Percentiles rank a stretch among this genome's conserved stretches.
phyloP scores from a whole-genome alignment of 2,888 invertebrate species.

The Vanessa cardui region DNA sequence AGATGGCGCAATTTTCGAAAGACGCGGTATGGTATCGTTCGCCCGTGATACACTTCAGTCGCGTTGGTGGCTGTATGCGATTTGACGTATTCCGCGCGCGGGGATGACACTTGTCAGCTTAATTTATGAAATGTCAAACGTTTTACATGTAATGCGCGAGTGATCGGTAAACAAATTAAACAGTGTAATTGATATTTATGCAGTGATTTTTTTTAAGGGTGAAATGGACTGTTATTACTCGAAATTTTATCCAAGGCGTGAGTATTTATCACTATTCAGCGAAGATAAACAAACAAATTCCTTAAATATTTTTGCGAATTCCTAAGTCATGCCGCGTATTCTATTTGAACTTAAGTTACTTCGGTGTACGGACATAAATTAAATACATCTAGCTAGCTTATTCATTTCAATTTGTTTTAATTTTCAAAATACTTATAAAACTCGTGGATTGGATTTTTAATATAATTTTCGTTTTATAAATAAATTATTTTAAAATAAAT shows the following conservation, averaged over 20 bases:
- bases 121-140: slow-evolving; percentile 81
- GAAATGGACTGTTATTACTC: slow-evolving; percentile 83
- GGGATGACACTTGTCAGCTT: slow-evolving; percentile 81
- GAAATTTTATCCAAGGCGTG: slow-evolving; percentile 81
- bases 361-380: not conserved
- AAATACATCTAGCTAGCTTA: not conserved
- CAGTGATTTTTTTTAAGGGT: slow-evolving; percentile 68
- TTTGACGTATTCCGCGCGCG: slow-evolving; percentile 82
- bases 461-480: no score
- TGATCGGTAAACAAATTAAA: slow-evolving; percentile 78
- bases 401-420: no score
- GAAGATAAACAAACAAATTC: slow-evolving; percentile 78
- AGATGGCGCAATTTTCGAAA: slow-evolving; percentile 84
- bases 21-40: slow-evolving; percentile 83
- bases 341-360: slow-evolving; percentile 17
- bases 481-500: no score
- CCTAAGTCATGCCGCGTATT: slow-evolving; percentile 45
- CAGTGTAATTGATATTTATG: slow-evolving; percentile 73
- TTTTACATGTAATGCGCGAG: slow-evolving; percentile 76
- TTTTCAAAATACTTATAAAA: no score
- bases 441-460: no score
- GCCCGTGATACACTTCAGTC: slow-evolving; percentile 84
- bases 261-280: slow-evolving; percentile 70
- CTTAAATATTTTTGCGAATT: slow-evolving; percentile 66
- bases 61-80: slow-evolving; percentile 82